A percentile compares a stretch with the other conserved stretches of the same genome.
Evolutionary conservation across 2,113 vertebrate species (phyloP).

Genomic region (Sciurus niger): DNA sequence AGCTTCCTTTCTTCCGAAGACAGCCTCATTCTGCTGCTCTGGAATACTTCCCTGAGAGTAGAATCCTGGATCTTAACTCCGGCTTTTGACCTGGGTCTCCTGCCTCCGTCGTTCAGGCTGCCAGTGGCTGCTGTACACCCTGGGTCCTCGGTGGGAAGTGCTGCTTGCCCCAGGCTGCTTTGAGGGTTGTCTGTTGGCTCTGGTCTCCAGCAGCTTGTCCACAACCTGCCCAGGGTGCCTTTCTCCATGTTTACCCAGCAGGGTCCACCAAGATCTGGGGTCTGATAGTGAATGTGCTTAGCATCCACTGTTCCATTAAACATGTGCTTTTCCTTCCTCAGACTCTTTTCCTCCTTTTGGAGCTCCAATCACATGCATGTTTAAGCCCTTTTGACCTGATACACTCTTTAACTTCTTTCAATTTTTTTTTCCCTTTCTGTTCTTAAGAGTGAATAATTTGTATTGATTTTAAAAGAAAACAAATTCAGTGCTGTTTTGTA

Average conservation of each 20-base stretch:
- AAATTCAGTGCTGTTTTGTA: not conserved
- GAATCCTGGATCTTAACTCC: too few relatives aligned
- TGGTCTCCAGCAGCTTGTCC: too few relatives aligned
- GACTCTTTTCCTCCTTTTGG: not conserved
- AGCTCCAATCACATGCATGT: too few relatives aligned
- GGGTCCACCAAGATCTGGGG: not conserved
- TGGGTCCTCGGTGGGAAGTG: not conserved
- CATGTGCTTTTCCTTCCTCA: not conserved
- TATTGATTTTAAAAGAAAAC: not conserved
- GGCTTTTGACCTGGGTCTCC: too few relatives aligned
- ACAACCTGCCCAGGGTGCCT: too few relatives aligned
- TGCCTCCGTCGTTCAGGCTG: too few relatives aligned
- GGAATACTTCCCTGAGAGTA: too few relatives aligned
- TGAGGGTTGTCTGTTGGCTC: not conserved
- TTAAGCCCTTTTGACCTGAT: not conserved
- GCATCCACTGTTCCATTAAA: too few relatives aligned
- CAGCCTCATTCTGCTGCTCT: too few relatives aligned
- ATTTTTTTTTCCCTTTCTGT: not conserved
- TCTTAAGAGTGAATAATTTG: not conserved
- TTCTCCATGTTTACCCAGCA: not conserved
- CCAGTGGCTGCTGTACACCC: not conserved
- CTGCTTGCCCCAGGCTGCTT: too few relatives aligned
- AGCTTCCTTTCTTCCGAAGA: too few relatives aligned
- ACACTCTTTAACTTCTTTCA: not conserved
- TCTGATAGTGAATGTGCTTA: rapidly evolving